Base-by-base conservation (phyloP, 1,140 invertebrate genomes). In the Pentalonia nigronervosa region DNA sequence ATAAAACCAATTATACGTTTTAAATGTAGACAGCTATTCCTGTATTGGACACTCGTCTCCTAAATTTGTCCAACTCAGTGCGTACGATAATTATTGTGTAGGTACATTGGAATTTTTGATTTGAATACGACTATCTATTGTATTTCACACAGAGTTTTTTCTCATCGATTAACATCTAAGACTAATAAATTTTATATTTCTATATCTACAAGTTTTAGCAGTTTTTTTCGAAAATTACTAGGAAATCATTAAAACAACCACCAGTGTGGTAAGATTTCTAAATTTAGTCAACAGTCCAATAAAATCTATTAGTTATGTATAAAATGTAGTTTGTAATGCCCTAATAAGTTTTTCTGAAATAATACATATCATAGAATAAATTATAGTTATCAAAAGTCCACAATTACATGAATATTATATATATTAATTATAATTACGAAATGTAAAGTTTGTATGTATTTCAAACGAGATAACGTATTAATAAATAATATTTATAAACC, bases 1-100 rank as follows among this genome's bases (percentile, higher is more conserved):
- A 76, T 76, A 76, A 76, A 76, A 76, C 60, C 60, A 76, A 76
- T 76, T 76, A n/a, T n/a, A 76, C 60, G 7, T 76, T 76, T 76
- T 76, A 34, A 76, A 76, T 76, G 1, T 76, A 14, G 11, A n/a
- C 30, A 17, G n/a, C n/a, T 6, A 67, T n/a, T 76, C 6, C 60
- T 76, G 7, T 76, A 4, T 14, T n/a, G 30, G 60, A 11, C 60
- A 76, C n/a, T 76, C 11, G 1, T 76, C n/a, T n/a, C 14, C 2
- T 76, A 14, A 76, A 20, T 76, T 67, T 11, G 6, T n/a, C 7
- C 30, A 76, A 11, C n/a, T 1, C 60, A 76, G 30, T 14, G n/a
- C n/a, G n/a, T 4, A 17, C 14, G 7, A 76, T 14, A 14, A 60
- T 7, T 30, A 30, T 76, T 76, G n/a, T 76, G 30, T 53, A 23